Conservation (phyloP, 2,797 vertebrate species). For the Molossus molossus region DNA sequence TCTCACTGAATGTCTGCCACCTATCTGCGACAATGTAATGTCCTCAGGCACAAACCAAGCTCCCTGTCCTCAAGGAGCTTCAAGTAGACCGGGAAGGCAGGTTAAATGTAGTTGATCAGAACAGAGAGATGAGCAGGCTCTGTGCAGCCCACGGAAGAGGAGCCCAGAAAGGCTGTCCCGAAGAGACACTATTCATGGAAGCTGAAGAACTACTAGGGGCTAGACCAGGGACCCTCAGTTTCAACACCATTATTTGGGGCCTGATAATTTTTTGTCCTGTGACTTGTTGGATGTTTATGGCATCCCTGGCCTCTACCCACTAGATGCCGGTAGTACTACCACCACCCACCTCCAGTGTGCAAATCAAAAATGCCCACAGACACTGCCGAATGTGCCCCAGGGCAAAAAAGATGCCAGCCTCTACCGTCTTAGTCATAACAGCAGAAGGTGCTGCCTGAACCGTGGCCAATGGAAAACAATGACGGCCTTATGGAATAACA, state of each 20-base stretch:
- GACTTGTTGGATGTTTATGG: background rate
- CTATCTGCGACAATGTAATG: background rate
- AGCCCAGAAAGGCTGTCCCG: background rate
- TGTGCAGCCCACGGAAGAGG: background rate
- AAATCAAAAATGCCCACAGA: background rate
- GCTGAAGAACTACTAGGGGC: background rate
- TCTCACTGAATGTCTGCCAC: background rate
- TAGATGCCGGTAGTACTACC: background rate
- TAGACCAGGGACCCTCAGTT: background rate
- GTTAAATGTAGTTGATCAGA: background rate
- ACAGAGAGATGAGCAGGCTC: background rate
- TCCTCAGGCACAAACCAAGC: background rate
- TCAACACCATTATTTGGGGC: background rate
- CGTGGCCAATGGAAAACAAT: background rate
- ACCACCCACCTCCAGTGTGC: background rate
- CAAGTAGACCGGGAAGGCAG: background rate
- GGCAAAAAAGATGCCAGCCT: background rate
- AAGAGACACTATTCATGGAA: background rate
- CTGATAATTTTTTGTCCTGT: background rate
- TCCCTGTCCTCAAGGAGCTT: background rate
- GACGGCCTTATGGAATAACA: background rate
- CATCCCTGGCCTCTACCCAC: background rate
- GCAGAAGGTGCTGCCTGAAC: background rate
- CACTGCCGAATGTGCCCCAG: background rate
- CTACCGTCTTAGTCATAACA: background rate